Evolutionary conservation across 2,888 invertebrate species (phyloP).

Genomic region (Drosophila kokeensis): DNA sequence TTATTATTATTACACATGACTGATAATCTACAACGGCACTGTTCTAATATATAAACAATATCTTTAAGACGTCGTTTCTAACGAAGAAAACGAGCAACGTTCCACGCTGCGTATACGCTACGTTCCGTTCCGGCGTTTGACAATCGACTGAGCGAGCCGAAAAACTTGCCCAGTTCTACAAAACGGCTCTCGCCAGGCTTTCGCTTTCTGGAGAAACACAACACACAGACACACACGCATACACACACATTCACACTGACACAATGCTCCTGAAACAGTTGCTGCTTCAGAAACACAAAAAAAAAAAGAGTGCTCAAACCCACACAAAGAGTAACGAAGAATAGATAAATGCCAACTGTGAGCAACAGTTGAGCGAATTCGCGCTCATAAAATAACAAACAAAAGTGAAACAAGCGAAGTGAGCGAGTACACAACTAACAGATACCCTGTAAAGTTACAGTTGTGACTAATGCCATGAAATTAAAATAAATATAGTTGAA

Average conservation of each 20-base stretch:
- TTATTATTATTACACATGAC: constrained; percentile 64
- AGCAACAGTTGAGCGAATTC: constrained; percentile 57
- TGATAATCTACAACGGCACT: constrained; percentile 47
- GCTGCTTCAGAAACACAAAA: neutral
- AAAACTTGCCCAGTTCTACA: constrained; percentile 13
- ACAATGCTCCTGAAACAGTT: neutral
- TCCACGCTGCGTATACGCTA: constrained; percentile 57
- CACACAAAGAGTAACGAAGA: constrained; percentile 52
- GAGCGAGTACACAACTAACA: neutral
- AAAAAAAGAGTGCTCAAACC: constrained; percentile 33
- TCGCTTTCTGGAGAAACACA: constrained; percentile 70
- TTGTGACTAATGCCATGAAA: neutral
- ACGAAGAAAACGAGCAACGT: constrained; percentile 10
- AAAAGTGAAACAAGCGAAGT: neutral
- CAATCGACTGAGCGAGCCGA: constrained; percentile 58
- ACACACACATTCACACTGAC: neutral
- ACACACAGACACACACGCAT: neutral
- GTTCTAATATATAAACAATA: constrained; percentile 2
- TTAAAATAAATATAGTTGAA: neutral
- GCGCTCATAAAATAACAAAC: constrained; percentile 35
- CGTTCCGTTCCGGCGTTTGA: constrained; percentile 60
- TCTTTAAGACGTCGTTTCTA: constrained; percentile 21
- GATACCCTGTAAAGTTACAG: constrained; percentile 1
- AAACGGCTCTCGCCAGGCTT: constrained; percentile 44
- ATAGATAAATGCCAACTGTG: constrained; percentile 52